A percentile compares a stretch with the other conserved stretches of the same genome.
Conservation (phyloP, 2,797 vertebrate species). For the Parauchenoglanis ngamensis region DNA sequence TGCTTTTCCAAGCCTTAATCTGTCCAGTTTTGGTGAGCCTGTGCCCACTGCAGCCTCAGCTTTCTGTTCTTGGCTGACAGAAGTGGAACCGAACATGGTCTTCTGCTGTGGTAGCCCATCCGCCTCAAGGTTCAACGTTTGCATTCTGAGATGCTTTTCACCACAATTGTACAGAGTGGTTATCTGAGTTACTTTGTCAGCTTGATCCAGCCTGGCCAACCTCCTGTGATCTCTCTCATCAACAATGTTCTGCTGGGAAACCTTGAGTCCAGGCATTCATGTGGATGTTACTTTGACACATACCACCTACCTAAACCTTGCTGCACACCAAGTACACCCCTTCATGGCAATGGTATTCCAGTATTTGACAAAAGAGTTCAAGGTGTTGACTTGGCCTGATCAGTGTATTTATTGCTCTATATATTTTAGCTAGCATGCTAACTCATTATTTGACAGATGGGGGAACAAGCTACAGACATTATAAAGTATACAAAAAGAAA, state of each 20-base stretch:
- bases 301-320: too few relatives aligned
- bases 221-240: background rate
- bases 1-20: background rate
- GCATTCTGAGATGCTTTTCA: constrained; percentile 5
- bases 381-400: too few relatives aligned
- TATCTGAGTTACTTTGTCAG: background rate
- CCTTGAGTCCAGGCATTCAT: too few relatives aligned
- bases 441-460: background rate
- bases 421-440: background rate
- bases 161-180: background rate
- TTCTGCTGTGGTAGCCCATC: background rate
- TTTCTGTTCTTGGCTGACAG: background rate
- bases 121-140: background rate
- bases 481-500: background rate
- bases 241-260: background rate
- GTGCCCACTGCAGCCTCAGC: background rate
- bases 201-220: background rate
- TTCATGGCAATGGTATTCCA: too few relatives aligned
- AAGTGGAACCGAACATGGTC: background rate
- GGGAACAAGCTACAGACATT: background rate
- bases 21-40: background rate
- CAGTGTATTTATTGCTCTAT: background rate
- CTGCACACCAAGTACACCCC: too few relatives aligned
- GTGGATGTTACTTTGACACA: too few relatives aligned
- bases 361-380: too few relatives aligned